These are phyloP conservation scores for Porites divaricata DNA, from an alignment of 92 coral and sea anemone species.

Conservation along the genomic window DNA sequence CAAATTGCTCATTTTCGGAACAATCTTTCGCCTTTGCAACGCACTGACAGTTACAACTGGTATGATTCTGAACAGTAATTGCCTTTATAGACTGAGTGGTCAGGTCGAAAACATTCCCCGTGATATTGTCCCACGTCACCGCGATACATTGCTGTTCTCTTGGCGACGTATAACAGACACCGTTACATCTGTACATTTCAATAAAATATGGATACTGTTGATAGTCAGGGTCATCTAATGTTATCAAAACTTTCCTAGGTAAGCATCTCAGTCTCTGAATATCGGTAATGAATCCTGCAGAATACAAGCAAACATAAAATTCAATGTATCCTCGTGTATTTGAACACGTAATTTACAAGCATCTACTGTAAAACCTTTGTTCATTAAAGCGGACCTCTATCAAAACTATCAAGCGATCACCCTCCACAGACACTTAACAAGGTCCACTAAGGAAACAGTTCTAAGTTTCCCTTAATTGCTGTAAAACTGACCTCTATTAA, in stretches of 20 bases:
- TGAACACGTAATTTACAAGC: not conserved
- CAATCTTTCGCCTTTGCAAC: conserved; percentile 6
- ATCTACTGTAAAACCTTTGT: too few species aligned
- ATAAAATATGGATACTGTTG: conserved; percentile 38
- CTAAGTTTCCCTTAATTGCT: too few species aligned
- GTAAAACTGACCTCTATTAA: too few species aligned
- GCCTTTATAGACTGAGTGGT: not conserved
- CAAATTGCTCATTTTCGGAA: conserved; percentile 31
- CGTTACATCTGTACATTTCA: conserved; percentile 51
- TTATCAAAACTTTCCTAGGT: conserved; percentile 36
- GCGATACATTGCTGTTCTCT: conserved; percentile 30
- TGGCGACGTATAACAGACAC: conserved; percentile 53
- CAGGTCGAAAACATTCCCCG: not conserved
- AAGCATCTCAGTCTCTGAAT: conserved; percentile 10
- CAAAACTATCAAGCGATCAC: too few species aligned
- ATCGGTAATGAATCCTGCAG: conserved; percentile 4
- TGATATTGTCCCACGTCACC: conserved; percentile 15
- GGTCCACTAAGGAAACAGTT: too few species aligned
- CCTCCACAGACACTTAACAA: too few species aligned
- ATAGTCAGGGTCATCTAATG: conserved; percentile 36
- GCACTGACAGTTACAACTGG: conserved; percentile 52
- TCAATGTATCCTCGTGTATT: not conserved
- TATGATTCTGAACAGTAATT: conserved; percentile 39
- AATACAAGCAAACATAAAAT: not conserved
- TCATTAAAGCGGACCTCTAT: too few species aligned